phyloP scores from a whole-genome alignment of 2,888 invertebrate genomes.

The Oscheius sp. region DNA sequence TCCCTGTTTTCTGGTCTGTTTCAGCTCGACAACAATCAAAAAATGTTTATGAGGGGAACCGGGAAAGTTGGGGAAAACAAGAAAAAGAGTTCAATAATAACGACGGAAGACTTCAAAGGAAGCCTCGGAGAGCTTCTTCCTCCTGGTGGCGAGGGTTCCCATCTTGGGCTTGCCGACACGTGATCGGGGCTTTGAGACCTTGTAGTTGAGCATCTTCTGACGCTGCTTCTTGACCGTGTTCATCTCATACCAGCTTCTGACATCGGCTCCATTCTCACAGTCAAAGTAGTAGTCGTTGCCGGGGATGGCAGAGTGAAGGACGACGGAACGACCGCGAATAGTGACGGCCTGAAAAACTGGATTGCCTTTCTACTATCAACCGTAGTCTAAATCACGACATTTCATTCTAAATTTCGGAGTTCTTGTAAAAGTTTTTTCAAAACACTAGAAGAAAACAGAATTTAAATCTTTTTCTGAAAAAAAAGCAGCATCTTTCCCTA shows the following conservation, averaged over 20 bases:
- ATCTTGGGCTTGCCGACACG: constrained; percentile 25
- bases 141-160: constrained; percentile 3
- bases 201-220: constrained; percentile 17
- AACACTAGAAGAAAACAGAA: not conserved
- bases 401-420: not conserved
- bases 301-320: constrained; percentile 8
- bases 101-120: constrained; percentile 16
- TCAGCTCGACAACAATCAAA: no score
- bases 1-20: no score
- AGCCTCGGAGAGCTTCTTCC: constrained; percentile 14
- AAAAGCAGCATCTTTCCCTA: not conserved
- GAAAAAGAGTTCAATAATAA: not conserved
- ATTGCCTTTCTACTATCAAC: not conserved
- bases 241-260: constrained; percentile 8
- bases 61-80: not conserved
- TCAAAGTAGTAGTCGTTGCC: constrained; percentile 23
- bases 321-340: not conserved
- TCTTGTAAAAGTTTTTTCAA: no score
- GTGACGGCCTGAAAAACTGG: constrained; percentile 19
- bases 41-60: no score
- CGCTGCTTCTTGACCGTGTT: constrained; percentile 26
- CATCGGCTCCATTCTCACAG: constrained; percentile 2
- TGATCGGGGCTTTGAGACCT: constrained; percentile 23
- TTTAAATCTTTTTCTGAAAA: not conserved
- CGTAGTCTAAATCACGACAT: not conserved